Conservation (phyloP, 2,888 invertebrate species). For the Timema cristinae region DNA sequence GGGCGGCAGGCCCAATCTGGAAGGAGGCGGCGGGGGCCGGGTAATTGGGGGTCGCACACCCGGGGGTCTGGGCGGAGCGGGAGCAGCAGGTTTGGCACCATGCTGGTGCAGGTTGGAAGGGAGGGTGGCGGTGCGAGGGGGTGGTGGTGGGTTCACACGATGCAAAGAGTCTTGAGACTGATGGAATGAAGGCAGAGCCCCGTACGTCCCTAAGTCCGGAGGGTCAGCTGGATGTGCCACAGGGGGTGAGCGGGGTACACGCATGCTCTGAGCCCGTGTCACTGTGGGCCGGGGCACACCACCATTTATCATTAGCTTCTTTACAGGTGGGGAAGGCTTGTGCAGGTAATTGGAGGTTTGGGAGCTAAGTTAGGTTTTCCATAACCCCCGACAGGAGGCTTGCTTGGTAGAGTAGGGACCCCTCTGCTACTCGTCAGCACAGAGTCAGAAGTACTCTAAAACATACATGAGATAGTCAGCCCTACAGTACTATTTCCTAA, state of each 20-base stretch:
- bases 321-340: constrained; percentile 63
- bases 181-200: constrained; percentile 43
- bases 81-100: constrained; percentile 29
- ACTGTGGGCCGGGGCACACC: constrained; percentile 46
- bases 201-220: constrained; percentile 35
- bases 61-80: constrained; percentile 27
- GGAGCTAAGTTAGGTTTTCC: constrained; percentile 77
- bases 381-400: constrained; percentile 53
- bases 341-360: constrained; percentile 38
- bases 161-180: constrained; percentile 53
- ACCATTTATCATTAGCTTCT: constrained; percentile 55
- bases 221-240: constrained; percentile 49
- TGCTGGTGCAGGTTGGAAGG: constrained; percentile 38
- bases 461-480: constrained; percentile 32
- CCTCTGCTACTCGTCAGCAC: constrained; percentile 39
- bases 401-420: constrained; percentile 31
- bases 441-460: constrained; percentile 60
- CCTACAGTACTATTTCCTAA: background rate
- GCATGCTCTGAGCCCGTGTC: constrained; percentile 78
- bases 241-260: constrained; percentile 67
- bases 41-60: constrained; percentile 46
- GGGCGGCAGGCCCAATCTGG: constrained; percentile 40
- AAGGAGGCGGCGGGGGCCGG: constrained; percentile 49
- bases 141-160: constrained; percentile 35
- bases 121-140: constrained; percentile 37